Percentiles rank a stretch among this genome's conserved stretches.
Conservation (phyloP, 2,797 vertebrate species). For the Silurus aristotelis region DNA sequence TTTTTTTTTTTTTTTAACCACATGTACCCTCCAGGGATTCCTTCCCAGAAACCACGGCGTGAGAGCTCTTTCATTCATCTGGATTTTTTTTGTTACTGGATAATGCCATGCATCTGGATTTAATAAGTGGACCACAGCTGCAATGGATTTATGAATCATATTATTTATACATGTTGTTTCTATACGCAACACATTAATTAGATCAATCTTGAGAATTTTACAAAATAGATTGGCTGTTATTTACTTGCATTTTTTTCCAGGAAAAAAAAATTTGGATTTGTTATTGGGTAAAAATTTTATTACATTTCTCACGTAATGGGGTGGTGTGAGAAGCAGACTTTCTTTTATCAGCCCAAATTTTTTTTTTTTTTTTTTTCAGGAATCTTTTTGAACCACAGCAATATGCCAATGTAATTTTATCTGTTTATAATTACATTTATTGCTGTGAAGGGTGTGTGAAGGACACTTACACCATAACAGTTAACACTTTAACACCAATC, state of each 20-base stretch:
- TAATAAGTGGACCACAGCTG: background rate
- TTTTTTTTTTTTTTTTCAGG: background rate
- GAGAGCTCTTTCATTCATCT: background rate
- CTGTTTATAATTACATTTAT: too few species aligned
- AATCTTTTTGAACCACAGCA: background rate
- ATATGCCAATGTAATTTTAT: background rate
- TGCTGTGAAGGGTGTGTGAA: background rate
- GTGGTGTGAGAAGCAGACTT: background rate
- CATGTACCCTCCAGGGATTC: background rate
- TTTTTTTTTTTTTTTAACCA: background rate
- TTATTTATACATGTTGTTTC: constrained; percentile 1
- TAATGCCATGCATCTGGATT: constrained; percentile 9
- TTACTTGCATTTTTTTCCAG: background rate
- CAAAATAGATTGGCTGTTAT: background rate
- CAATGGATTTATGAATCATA: background rate
- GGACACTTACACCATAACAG: background rate
- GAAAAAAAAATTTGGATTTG: too few species aligned
- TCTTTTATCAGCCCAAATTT: background rate
- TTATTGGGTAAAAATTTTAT: too few species aligned
- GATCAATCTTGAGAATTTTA: background rate
- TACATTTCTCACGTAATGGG: background rate
- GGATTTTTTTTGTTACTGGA: background rate
- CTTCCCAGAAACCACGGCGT: background rate
- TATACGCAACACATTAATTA: background rate
- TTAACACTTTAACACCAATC: background rate